These are phyloP conservation scores for Heterodera carotae DNA, from an alignment of 1,140 invertebrate species.

Conservation along the genomic window DNA sequence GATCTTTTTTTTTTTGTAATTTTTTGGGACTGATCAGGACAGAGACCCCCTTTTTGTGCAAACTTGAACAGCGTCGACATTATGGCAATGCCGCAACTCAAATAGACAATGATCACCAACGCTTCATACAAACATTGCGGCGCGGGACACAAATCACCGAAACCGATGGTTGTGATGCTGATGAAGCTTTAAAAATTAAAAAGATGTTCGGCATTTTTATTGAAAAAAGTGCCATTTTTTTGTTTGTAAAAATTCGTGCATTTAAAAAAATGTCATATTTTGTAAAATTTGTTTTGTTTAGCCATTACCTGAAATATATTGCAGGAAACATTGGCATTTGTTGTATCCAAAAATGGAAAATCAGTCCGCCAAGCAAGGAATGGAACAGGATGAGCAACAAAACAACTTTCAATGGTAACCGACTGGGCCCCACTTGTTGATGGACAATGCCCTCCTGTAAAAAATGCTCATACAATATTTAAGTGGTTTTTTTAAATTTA, in stretches of 20 bases:
- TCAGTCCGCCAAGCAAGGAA: conserved; percentile 33
- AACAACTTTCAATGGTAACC: conserved; percentile 32
- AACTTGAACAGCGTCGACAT: conserved; percentile 35
- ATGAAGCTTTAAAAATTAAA: conserved; percentile 34
- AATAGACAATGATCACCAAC: conserved; percentile 30
- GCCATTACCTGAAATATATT: conserved; percentile 33
- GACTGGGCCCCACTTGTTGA: background rate
- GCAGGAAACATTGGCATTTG: conserved; percentile 31
- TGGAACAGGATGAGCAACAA: conserved; percentile 26
- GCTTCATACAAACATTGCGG: conserved; percentile 19
- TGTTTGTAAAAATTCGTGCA: too few species aligned
- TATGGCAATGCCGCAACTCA: conserved; percentile 28
- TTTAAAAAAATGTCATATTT: too few species aligned
- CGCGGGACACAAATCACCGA: conserved; percentile 30
- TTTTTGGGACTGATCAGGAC: background rate
- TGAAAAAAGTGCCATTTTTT: too few species aligned
- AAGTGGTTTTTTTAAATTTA: background rate
- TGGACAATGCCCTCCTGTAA: background rate
- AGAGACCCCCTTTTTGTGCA: background rate
- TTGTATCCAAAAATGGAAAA: conserved; percentile 34
- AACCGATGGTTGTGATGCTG: conserved; percentile 39
- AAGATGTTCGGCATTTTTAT: background rate
- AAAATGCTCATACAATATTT: conserved; percentile 8
- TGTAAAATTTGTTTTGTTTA: too few species aligned
- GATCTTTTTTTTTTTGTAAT: too few species aligned